Evolutionary conservation across 92 coral and sea anemone genomes (phyloP).

Genomic region (Phymanthus crucifer): DNA sequence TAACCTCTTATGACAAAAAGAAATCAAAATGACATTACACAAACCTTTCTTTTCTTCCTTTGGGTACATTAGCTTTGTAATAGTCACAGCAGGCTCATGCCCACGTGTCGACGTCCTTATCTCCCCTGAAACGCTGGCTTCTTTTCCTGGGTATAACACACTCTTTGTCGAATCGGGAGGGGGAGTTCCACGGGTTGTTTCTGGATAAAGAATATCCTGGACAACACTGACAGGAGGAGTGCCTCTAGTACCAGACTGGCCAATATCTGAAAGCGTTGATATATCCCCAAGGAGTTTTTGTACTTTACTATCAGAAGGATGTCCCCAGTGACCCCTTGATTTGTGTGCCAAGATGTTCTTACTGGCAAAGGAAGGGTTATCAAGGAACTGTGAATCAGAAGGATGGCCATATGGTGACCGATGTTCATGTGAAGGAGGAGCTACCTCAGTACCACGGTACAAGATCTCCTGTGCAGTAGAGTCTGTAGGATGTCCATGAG

Average conservation of each 20-base stretch:
- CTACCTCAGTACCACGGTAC: slow-evolving; percentile 9
- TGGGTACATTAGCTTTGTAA: slow-evolving; percentile 77
- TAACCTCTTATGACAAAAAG: background rate
- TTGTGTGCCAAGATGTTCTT: slow-evolving; percentile 41
- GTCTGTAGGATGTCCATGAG: slow-evolving; percentile 38
- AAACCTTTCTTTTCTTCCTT: slow-evolving; percentile 54
- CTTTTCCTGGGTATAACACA: slow-evolving; percentile 68
- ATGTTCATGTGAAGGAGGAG: slow-evolving; percentile 4
- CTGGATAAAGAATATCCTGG: slow-evolving; percentile 69
- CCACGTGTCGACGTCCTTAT: slow-evolving; percentile 65
- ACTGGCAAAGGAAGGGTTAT: background rate
- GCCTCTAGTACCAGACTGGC: slow-evolving; percentile 56
- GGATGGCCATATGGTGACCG: slow-evolving; percentile 60
- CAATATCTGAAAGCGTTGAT: slow-evolving; percentile 47
- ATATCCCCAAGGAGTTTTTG: slow-evolving; percentile 67
- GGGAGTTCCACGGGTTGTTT: slow-evolving; percentile 68
- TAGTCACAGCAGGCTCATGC: slow-evolving; percentile 73
- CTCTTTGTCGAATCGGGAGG: slow-evolving; percentile 76
- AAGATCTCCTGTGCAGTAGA: slow-evolving; percentile 2
- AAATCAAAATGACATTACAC: background rate
- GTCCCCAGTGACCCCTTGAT: slow-evolving; percentile 71
- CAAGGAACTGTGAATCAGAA: slow-evolving; percentile 38
- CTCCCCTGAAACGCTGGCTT: slow-evolving; percentile 24
- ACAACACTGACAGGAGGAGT: slow-evolving; percentile 72
- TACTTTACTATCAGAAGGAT: slow-evolving; percentile 72